Evolutionary conservation across 2,797 vertebrate species (phyloP).

Genomic region (Gymnodraco acuticeps): DNA sequence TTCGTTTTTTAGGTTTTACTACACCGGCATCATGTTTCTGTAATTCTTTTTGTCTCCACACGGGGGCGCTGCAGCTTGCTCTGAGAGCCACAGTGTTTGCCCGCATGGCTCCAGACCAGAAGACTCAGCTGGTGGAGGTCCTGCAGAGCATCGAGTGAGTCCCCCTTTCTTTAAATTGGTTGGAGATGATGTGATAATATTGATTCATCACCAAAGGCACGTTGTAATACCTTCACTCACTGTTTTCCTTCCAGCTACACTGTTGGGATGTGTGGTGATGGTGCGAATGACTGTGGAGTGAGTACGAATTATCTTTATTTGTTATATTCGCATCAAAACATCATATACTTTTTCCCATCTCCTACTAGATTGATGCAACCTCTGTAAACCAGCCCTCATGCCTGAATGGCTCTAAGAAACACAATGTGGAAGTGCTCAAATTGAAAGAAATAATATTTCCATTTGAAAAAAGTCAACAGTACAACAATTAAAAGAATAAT

Average conservation of each 20-base stretch:
- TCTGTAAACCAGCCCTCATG: not conserved
- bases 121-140: constrained; percentile 95
- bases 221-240: not conserved
- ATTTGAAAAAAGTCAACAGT: not conserved
- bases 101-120: constrained; percentile 98
- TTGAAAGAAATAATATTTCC: not conserved
- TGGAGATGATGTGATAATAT: not conserved
- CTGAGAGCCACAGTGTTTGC: constrained; percentile 94
- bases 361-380: not conserved
- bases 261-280: constrained; percentile 99
- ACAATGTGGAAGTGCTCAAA: not conserved
- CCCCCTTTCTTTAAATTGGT: not conserved
- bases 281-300: constrained; percentile 98
- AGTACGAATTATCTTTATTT: constrained; percentile 71
- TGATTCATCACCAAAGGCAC: not conserved
- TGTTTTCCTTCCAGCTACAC: constrained; percentile 88
- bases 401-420: not conserved
- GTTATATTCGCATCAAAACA: not conserved
- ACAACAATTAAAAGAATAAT: not conserved
- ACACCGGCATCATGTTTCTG: constrained; percentile 6
- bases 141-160: constrained; percentile 97
- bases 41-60: constrained; percentile 55
- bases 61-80: constrained; percentile 86
- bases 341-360: not conserved
- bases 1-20: not conserved